Percentiles rank a stretch among this genome's conserved stretches.
phyloP scores from a whole-genome alignment of 2,888 invertebrate genomes.

The Agriopis leucophaearia region DNA sequence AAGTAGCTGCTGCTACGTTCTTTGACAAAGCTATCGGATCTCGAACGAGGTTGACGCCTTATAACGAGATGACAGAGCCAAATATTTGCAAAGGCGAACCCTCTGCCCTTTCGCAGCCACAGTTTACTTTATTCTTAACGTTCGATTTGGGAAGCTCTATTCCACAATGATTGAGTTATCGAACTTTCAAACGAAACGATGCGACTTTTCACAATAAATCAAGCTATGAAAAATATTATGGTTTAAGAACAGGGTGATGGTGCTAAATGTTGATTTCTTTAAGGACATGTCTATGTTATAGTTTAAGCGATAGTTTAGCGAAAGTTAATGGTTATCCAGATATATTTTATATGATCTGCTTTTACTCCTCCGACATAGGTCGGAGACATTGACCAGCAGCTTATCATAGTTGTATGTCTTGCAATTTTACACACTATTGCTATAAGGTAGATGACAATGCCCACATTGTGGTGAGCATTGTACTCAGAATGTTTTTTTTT shows the following conservation, averaged over 20 bases:
- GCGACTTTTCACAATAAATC: slow-evolving; percentile 26
- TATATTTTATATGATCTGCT: too few species aligned
- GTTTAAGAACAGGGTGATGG: too few species aligned
- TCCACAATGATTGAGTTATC: slow-evolving; percentile 46
- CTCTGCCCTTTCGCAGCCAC: slow-evolving; percentile 42
- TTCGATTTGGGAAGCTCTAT: slow-evolving; percentile 43
- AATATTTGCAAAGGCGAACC: slow-evolving; percentile 62
- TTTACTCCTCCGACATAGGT: too few species aligned
- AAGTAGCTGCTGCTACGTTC: slow-evolving; percentile 36
- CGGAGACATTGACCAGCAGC: too few species aligned
- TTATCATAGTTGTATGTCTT: too few species aligned
- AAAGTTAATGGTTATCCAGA: too few species aligned
- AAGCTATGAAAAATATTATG: not conserved
- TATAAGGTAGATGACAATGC: too few species aligned
- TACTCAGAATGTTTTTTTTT: too few species aligned
- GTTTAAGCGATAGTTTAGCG: not conserved
- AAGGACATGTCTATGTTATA: too few species aligned
- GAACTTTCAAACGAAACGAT: slow-evolving; percentile 36
- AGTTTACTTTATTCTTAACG: slow-evolving; percentile 50
- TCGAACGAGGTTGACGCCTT: slow-evolving; percentile 60
- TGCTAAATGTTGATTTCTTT: too few species aligned
- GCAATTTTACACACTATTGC: too few species aligned
- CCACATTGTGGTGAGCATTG: too few species aligned
- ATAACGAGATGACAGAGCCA: slow-evolving; percentile 63
- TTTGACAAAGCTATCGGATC: slow-evolving; percentile 46